Conservation (phyloP, 2,113 vertebrate species). For the Eulemur macaco region DNA sequence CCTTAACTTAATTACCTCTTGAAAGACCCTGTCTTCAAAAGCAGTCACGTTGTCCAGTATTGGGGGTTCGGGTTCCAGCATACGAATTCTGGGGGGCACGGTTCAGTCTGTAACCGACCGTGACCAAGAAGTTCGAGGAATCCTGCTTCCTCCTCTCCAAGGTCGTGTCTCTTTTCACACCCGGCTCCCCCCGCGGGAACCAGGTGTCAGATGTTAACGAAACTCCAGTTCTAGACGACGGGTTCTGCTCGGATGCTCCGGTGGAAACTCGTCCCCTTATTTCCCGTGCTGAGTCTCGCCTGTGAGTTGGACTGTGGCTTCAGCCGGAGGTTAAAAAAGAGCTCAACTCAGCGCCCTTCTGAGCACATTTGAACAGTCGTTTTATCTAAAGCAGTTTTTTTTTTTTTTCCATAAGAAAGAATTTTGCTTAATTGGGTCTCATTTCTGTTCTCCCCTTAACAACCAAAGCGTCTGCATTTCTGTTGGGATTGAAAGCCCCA, state of each 20-base stretch:
- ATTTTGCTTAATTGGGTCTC: conserved; percentile 73
- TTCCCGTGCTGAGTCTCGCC: not conserved
- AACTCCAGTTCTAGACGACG: not conserved
- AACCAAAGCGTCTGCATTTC: conserved; percentile 49
- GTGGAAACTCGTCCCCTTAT: not conserved
- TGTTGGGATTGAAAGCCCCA: conserved; percentile 66
- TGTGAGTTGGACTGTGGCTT: conserved; percentile 13
- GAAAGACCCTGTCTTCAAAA: not conserved
- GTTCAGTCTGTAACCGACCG: not conserved
- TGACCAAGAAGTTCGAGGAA: not conserved
- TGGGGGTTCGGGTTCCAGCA: not conserved
- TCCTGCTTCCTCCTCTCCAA: not conserved
- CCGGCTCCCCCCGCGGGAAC: not conserved
- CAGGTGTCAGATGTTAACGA: too few species aligned
- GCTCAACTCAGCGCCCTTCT: not conserved
- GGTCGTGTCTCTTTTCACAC: not conserved
- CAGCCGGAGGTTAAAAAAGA: not conserved
- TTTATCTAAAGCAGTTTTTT: conserved; percentile 38
- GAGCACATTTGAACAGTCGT: not conserved
- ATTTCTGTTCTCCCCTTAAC: conserved; percentile 67
- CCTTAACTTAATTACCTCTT: not conserved
- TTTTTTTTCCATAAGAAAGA: conserved; percentile 52
- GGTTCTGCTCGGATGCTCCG: not conserved
- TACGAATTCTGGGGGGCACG: not conserved
- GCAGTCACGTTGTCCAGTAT: not conserved